phyloP scores from a whole-genome alignment of 2,113 vertebrate species.

The Pleuronectes platessa region DNA sequence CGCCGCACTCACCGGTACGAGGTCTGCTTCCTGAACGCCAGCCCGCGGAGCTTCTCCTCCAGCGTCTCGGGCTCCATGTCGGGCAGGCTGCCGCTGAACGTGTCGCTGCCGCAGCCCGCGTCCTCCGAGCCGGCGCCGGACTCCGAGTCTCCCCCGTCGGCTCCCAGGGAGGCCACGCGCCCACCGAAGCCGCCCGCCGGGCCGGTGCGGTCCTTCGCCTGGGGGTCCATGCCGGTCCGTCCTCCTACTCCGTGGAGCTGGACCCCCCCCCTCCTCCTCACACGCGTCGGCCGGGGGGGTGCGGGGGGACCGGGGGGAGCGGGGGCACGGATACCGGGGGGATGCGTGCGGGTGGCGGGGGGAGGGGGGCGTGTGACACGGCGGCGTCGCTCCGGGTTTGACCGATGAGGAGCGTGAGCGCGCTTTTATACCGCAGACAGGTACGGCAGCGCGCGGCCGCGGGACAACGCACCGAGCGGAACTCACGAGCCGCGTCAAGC shows the following conservation, averaged over 20 bases:
- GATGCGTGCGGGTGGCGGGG: not conserved
- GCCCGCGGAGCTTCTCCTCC: conserved; percentile 75
- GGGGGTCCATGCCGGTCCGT: conserved; percentile 78
- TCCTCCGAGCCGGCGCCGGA: conserved; percentile 77
- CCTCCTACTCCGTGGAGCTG: conserved; percentile 33
- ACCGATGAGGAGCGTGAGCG: conserved; percentile 6
- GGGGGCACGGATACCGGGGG: conserved; percentile 40
- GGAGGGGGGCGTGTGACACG: not conserved
- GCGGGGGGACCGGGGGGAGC: conserved; percentile 14
- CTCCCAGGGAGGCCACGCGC: conserved; percentile 68
- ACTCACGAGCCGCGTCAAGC: conserved; percentile 51
- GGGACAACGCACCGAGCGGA: conserved; percentile 47
- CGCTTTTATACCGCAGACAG: conserved; percentile 26
- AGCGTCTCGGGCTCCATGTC: conserved; percentile 75
- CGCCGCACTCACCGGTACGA: conserved; percentile 76
- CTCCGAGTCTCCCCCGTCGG: conserved; percentile 77
- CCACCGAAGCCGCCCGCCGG: conserved; percentile 53
- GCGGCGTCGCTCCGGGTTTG: not conserved
- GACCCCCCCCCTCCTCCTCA: conserved; percentile 66
- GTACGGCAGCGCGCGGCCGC: conserved; percentile 46
- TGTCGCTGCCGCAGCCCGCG: conserved; percentile 72
- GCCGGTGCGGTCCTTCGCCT: conserved; percentile 45
- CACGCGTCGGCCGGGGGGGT: not conserved
- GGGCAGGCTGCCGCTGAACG: conserved; percentile 69
- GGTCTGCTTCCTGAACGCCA: conserved; percentile 79